Conservation (phyloP, 2,797 vertebrate genomes). For the Allobates femoralis region DNA sequence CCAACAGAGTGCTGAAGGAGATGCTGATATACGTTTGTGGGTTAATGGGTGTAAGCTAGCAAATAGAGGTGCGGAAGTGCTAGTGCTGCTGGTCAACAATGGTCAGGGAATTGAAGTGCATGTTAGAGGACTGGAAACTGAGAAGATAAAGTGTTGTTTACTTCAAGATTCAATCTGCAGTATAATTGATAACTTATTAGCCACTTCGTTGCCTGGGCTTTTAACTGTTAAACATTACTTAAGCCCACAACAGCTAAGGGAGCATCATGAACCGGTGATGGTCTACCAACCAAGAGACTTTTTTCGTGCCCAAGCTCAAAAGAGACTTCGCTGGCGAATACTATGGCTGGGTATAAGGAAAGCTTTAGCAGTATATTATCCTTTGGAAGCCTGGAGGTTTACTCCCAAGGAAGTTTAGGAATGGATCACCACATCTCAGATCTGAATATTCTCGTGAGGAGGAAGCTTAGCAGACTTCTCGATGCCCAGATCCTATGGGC, state of each 20-base stretch:
- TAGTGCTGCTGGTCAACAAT: constrained; percentile 94
- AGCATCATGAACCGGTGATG: constrained; percentile 94
- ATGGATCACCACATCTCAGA: constrained; percentile 88
- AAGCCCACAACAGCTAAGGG: constrained; percentile 95
- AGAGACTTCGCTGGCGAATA: constrained; percentile 92
- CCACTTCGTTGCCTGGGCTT: constrained; percentile 90
- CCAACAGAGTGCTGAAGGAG: constrained; percentile 89
- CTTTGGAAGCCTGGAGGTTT: constrained; percentile 92
- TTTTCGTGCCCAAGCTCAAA: constrained; percentile 88
- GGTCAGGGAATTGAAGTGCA: constrained; percentile 96
- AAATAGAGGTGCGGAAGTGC: constrained; percentile 86
- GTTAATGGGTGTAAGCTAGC: constrained; percentile 90
- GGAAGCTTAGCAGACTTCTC: constrained; percentile 92
- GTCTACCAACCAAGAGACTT: constrained; percentile 97
- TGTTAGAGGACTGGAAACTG: constrained; percentile 87
- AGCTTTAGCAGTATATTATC: constrained; percentile 94
- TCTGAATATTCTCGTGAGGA: constrained; percentile 84
- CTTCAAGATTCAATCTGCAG: constrained; percentile 92
- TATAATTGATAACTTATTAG: constrained; percentile 90
- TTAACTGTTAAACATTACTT: constrained; percentile 92
- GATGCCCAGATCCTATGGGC: constrained; percentile 95
- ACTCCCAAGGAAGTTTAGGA: constrained; percentile 88
- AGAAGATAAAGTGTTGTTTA: constrained; percentile 89
- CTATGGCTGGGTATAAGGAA: constrained; percentile 96
- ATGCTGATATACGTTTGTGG: constrained; percentile 92